Evolutionary conservation across 2,888 invertebrate species (phyloP).

Genomic region (Ptychoptera contaminata): DNA sequence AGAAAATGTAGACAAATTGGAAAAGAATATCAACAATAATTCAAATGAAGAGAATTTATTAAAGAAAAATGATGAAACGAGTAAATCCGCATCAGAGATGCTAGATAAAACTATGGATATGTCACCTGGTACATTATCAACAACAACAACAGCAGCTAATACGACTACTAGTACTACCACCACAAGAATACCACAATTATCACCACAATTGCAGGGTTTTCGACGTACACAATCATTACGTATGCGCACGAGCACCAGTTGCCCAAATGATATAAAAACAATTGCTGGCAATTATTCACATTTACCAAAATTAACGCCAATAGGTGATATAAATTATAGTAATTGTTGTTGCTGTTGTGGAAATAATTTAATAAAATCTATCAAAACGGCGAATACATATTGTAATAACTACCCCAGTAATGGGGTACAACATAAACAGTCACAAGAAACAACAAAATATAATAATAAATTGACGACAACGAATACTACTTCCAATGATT

Average conservation of each 20-base stretch:
- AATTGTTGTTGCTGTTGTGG: too few relatives aligned
- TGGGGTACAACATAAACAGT: too few relatives aligned
- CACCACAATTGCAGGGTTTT: slow-evolving; percentile 27
- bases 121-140: background rate
- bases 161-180: slow-evolving; percentile 6
- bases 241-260: slow-evolving; percentile 42
- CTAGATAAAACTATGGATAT: background rate
- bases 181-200: slow-evolving; percentile 13
- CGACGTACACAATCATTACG: slow-evolving; percentile 51
- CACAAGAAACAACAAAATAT: too few relatives aligned
- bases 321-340: too few relatives aligned
- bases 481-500: too few relatives aligned
- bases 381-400: too few relatives aligned
- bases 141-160: slow-evolving; percentile 4
- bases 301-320: too few relatives aligned
- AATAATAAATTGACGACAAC: too few relatives aligned
- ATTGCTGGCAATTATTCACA: too few relatives aligned
- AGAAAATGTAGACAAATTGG: slow-evolving; percentile 5
- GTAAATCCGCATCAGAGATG: slow-evolving; percentile 10
- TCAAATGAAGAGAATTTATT: background rate
- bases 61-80: slow-evolving; percentile 5
- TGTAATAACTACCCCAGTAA: too few relatives aligned
- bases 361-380: too few relatives aligned
- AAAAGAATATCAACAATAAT: background rate
- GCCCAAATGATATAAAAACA: slow-evolving; percentile 8